These are phyloP conservation scores for Eilema depressum DNA, from an alignment of 2,888 invertebrate species.

Conservation along the genomic window DNA sequence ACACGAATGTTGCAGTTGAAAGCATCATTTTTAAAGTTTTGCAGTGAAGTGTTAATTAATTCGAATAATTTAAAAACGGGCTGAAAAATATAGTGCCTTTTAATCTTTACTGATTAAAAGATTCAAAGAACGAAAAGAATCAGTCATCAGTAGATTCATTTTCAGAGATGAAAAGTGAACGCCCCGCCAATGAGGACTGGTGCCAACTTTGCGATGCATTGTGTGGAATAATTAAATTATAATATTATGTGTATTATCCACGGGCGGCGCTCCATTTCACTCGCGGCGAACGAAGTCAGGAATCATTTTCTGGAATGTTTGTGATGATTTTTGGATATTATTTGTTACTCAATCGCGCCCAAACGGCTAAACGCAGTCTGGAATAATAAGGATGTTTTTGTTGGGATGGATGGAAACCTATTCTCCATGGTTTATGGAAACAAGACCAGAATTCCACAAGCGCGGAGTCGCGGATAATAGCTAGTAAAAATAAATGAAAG, in stretches of 20 bases:
- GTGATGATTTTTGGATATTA: no score
- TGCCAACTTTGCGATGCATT: constrained; percentile 19
- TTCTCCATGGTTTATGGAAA: no score
- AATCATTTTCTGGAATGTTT: background rate
- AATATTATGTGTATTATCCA: background rate
- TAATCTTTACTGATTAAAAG: no score
- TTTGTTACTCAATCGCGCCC: no score
- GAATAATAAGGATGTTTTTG: no score
- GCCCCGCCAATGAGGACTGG: constrained; percentile 25
- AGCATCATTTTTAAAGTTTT: background rate
- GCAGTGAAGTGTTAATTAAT: background rate
- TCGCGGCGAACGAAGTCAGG: background rate
- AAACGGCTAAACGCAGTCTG: no score
- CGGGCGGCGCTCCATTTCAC: background rate
- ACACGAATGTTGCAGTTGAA: background rate
- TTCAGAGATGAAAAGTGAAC: constrained; percentile 20
- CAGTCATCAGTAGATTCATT: background rate
- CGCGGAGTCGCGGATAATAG: no score
- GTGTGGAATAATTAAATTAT: constrained; percentile 28
- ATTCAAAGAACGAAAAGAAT: background rate
- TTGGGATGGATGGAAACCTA: no score
- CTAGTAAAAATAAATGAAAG: no score
- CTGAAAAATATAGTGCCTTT: no score
- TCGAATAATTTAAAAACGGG: no score
- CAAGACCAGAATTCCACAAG: no score